Percentiles rank a stretch among this genome's conserved stretches.
Evolutionary conservation across 2,888 invertebrate genomes (phyloP).

Genomic region (Lysandra coridon): DNA sequence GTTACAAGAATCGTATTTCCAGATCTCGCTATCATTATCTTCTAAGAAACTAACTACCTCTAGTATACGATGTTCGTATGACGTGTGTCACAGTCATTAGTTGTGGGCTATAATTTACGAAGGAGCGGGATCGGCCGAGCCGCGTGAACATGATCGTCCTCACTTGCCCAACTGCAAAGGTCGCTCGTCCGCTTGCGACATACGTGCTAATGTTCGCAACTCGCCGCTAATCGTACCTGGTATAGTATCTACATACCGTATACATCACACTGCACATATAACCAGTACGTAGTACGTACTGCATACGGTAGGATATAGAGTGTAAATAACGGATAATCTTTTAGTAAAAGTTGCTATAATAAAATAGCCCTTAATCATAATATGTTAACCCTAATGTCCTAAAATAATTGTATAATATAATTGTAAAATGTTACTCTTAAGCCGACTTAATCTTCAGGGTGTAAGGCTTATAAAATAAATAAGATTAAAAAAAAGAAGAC

Average conservation of each 20-base stretch:
- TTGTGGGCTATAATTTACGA: not conserved
- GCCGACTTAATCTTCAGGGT: too few relatives aligned
- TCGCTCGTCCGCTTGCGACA: slow-evolving; percentile 11
- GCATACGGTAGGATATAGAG: not conserved
- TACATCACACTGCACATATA: not conserved
- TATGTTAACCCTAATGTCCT: too few relatives aligned
- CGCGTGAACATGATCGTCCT: slow-evolving; percentile 8
- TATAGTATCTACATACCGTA: not conserved
- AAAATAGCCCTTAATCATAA: too few relatives aligned
- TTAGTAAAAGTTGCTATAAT: too few relatives aligned
- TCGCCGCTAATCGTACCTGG: not conserved
- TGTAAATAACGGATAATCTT: not conserved
- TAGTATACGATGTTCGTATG: not conserved
- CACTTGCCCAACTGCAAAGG: slow-evolving; percentile 8
- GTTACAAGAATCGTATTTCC: not conserved
- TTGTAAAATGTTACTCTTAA: too few relatives aligned
- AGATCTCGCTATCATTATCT: too few relatives aligned
- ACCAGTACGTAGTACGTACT: not conserved
- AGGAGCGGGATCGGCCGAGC: not conserved
- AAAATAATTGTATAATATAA: too few relatives aligned
- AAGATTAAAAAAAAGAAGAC: too few relatives aligned
- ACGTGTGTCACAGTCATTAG: not conserved
- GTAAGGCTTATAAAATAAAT: too few relatives aligned
- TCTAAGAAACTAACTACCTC: not conserved
- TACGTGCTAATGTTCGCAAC: not conserved